Evolutionary conservation across 2,797 vertebrate genomes (phyloP).

Genomic region (Picus viridis): DNA sequence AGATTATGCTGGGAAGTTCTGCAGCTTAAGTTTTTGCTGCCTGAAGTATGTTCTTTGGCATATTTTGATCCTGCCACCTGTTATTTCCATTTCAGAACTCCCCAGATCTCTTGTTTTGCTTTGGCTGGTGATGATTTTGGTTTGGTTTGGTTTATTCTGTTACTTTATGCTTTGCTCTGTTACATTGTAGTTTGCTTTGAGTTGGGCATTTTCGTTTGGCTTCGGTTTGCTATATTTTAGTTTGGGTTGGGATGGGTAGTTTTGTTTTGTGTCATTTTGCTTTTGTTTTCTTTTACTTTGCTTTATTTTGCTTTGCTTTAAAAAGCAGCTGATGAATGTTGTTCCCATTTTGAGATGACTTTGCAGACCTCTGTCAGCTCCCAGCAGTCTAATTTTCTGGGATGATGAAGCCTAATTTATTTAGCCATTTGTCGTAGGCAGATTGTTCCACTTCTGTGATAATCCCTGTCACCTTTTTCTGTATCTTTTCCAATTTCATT

Average conservation of each 20-base stretch:
- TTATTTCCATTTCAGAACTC: background rate
- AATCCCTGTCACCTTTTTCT: background rate
- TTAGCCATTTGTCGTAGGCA: background rate
- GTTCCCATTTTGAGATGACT: background rate
- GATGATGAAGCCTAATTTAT: background rate
- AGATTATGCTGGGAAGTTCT: background rate
- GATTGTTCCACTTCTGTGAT: slow-evolving; percentile 17
- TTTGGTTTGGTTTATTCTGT: no score
- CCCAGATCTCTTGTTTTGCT: background rate
- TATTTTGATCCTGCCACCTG: background rate
- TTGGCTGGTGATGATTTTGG: no score
- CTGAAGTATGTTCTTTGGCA: background rate
- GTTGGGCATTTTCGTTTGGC: no score
- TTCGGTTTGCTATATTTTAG: no score
- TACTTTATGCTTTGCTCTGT: no score
- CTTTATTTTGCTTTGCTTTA: background rate
- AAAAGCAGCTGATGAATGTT: background rate
- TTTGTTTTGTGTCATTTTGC: no score
- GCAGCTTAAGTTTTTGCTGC: background rate
- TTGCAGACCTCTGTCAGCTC: background rate
- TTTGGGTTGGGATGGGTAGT: no score
- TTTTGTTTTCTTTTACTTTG: background rate
- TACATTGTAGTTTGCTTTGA: no score
- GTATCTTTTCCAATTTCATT: background rate
- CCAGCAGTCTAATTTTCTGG: background rate